Base-by-base conservation (phyloP, 1,140 invertebrate genomes). In the Drosophila sulfurigaster region DNA sequence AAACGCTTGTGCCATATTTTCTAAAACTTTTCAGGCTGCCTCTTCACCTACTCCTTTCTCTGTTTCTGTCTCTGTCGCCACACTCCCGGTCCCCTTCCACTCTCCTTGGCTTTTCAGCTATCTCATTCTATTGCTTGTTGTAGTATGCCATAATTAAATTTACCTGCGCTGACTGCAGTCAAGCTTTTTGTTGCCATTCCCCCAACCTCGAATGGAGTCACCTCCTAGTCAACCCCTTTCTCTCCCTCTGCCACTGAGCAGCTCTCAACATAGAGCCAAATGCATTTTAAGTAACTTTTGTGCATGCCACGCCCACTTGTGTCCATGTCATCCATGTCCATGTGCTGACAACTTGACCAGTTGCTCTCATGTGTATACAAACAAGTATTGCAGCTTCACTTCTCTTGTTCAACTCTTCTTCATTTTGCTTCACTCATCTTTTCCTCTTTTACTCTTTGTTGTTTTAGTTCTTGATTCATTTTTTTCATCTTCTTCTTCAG, bases 81-180 rank as follows among this genome's bases (percentile, higher is more conserved):
- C 30, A 32, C 30, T 32, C 30, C 35, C 10, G 7, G 0, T 10
- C 35, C 30, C 13, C 11, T 54, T 6, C 8, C 41, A 16, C 51
- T 41, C 3, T 16, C 32, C 7, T 32, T 32, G 8, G 35, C 16
- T 28, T 54, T 20, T 28, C 15, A 30, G 25, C 45, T 30, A 2
- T 62, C 38, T 52, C 11, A 28, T 5, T 68, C 28, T 60, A 59
- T 65, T 54, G 51, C 49, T 48, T 54, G 69, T 38, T 86, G 68
- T 63, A 46, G 58, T 64, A 49, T 51, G 66, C 43, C 72, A 74
- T 79, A 74, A 86, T 86, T 86, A 86, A 87, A 86, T 86, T 86
- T 87, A 79, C 79, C 79, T 70, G 79, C 65, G 67, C 82, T 86
- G 75, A 63, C 82, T 86, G 81, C 68, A 62, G 63, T 81, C 13